These are phyloP conservation scores for Phalacrocorax pelagicus DNA, from an alignment of 2,113 vertebrate genomes.

Conservation along the genomic window DNA sequence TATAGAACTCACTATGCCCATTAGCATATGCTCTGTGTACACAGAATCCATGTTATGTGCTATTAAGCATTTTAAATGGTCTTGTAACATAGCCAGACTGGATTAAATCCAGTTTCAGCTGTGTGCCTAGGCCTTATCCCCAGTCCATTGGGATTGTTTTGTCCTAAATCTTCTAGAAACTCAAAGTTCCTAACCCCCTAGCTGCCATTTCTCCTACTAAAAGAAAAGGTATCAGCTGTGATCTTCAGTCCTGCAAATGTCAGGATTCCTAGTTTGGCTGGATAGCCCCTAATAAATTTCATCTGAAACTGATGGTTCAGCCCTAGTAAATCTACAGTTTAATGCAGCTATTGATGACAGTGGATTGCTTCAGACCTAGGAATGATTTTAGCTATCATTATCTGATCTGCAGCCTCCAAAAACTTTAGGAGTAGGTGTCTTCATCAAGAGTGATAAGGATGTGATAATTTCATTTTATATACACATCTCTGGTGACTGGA, in stretches of 20 bases:
- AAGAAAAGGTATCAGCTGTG: background rate
- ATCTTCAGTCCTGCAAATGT: background rate
- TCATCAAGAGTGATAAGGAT: background rate
- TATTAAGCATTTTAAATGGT: background rate
- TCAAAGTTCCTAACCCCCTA: background rate
- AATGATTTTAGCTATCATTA: background rate
- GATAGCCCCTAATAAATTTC: background rate
- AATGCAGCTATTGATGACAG: background rate
- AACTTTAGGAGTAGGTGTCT: background rate
- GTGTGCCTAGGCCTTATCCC: background rate
- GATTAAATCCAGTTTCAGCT: background rate
- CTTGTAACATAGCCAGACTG: background rate
- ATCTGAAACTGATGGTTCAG: background rate
- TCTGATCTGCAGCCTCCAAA: background rate
- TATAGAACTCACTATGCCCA: background rate
- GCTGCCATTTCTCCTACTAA: background rate
- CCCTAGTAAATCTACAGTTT: background rate
- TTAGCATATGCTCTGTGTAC: background rate
- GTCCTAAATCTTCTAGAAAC: background rate
- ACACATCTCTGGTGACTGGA: background rate
- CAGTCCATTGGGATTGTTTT: background rate
- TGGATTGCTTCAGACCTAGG: background rate
- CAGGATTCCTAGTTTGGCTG: background rate
- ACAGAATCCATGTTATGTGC: background rate
- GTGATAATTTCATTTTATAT: background rate